These are phyloP conservation scores for Octopus bimaculoides DNA, from an alignment of 1,140 invertebrate species.

Conservation along the genomic window DNA sequence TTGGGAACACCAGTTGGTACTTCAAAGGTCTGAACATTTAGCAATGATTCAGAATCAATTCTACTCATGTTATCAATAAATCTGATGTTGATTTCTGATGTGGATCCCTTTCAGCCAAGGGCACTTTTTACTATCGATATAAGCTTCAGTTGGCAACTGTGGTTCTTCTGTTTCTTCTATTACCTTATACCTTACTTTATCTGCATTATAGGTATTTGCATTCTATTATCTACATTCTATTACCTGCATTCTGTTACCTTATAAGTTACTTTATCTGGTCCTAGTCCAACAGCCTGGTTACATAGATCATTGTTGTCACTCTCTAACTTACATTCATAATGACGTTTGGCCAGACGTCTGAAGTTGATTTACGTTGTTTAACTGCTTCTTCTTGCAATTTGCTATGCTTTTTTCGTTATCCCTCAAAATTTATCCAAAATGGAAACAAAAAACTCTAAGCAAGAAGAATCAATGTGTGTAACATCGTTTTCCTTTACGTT, in stretches of 20 bases:
- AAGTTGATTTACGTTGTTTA: background rate
- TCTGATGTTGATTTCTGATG: slow-evolving; percentile 4
- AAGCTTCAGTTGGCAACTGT: background rate
- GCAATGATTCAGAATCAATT: slow-evolving; percentile 1
- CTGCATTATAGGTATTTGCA: too few relatives aligned
- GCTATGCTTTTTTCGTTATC: background rate
- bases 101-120: background rate
- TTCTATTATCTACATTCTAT: too few relatives aligned
- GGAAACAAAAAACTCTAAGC: background rate
- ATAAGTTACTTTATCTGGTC: background rate
- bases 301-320: background rate
- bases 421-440: background rate
- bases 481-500: too few relatives aligned
- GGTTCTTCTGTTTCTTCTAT: background rate
- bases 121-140: slow-evolving; percentile 4
- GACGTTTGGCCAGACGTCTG: background rate
- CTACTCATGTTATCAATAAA: background rate
- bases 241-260: too few relatives aligned
- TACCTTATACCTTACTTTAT: background rate
- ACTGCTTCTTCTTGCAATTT: background rate
- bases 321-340: background rate
- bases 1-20: slow-evolving; percentile 4
- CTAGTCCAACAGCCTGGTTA: background rate
- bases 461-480: too few relatives aligned
- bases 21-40: background rate